phyloP scores from a whole-genome alignment of 1,140 invertebrate species.

The Drosophila tsacasi region DNA sequence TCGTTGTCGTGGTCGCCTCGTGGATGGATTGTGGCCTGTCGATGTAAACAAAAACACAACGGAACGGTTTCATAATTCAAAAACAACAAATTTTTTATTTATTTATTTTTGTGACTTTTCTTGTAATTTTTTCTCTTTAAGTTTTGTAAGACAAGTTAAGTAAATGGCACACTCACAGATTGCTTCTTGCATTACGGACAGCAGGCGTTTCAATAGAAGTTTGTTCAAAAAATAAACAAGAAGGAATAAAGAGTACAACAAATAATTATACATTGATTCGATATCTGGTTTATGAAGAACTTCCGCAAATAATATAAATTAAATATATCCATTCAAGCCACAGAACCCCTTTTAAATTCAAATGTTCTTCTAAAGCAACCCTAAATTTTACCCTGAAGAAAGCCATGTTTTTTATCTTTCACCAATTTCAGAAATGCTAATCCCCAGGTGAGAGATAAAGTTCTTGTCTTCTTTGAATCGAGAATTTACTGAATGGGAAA shows the following conservation, averaged over 20 bases:
- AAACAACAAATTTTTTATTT: slow-evolving; percentile 60
- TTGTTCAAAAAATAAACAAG: slow-evolving; percentile 23
- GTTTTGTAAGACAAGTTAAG: slow-evolving; percentile 36
- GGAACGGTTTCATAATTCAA: slow-evolving; percentile 62
- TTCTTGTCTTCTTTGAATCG: neutral
- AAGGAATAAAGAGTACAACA: neutral
- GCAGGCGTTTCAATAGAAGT: slow-evolving; percentile 39
- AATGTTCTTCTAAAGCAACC: neutral
- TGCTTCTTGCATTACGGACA: slow-evolving; percentile 38
- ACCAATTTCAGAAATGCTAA: slow-evolving; percentile 24
- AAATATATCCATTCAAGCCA: no score
- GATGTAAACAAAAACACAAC: slow-evolving; percentile 30
- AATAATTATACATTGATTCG: neutral
- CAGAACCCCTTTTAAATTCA: neutral
- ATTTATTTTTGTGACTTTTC: slow-evolving; percentile 42
- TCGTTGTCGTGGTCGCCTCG: slow-evolving; percentile 21
- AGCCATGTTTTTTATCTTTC: slow-evolving; percentile 11
- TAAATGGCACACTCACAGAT: slow-evolving; percentile 48
- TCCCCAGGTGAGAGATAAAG: slow-evolving; percentile 20
- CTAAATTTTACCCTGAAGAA: neutral
- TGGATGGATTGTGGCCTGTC: slow-evolving; percentile 16
- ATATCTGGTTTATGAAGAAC: neutral
- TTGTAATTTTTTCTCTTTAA: slow-evolving; percentile 24
- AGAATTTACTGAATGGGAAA: neutral
- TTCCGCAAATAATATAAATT: neutral